Evolutionary conservation across 2,113 vertebrate genomes (phyloP).

Genomic region (Bubo bubo): DNA sequence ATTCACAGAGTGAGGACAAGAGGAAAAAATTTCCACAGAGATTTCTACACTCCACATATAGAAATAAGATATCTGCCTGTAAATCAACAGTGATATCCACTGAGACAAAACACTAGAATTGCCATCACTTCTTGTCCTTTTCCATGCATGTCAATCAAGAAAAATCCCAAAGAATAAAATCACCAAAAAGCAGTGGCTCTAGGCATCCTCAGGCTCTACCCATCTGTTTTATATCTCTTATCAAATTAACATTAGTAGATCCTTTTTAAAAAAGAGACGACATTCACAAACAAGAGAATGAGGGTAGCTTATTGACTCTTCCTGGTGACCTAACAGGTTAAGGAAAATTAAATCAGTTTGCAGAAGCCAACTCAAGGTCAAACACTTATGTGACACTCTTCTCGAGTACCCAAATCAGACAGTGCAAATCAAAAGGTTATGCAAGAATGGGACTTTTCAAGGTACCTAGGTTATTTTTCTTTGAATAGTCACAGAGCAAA

Average conservation of each 20-base stretch:
- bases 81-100: neutral
- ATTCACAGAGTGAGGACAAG: neutral
- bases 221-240: neutral
- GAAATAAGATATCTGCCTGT: neutral
- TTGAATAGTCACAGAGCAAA: neutral
- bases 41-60: neutral
- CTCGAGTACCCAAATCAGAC: neutral
- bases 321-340: neutral
- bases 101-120: neutral
- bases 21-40: neutral
- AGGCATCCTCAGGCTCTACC: neutral
- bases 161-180: neutral
- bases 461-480: fast-evolving
- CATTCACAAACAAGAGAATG: neutral
- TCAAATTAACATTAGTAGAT: neutral
- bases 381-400: neutral
- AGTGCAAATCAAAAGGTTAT: neutral
- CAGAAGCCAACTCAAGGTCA: neutral
- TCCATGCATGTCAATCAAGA: neutral
- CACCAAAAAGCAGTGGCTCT: neutral
- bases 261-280: neutral
- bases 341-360: neutral
- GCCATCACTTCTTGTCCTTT: neutral
- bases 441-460: neutral
- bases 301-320: neutral